These are phyloP conservation scores for Listrodromus nycthemerus DNA, from an alignment of 2,888 invertebrate genomes.

Conservation along the genomic window DNA sequence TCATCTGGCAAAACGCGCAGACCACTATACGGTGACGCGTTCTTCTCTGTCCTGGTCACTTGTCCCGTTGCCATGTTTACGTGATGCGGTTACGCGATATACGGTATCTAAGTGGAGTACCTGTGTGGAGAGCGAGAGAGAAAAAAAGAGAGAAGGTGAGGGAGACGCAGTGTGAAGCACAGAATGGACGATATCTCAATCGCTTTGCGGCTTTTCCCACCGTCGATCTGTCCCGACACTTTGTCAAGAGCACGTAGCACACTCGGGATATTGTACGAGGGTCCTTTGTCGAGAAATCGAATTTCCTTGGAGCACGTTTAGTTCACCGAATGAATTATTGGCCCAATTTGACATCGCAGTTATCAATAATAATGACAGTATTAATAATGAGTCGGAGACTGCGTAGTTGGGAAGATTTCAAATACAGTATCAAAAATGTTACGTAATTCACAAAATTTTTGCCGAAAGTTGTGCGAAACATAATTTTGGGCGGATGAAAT, in stretches of 20 bases:
- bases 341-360: neutral
- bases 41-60: slow-evolving; percentile 40
- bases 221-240: slow-evolving; percentile 24
- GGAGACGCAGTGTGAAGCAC: neutral
- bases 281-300: slow-evolving; percentile 10
- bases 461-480: too few relatives aligned
- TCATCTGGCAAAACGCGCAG: slow-evolving; percentile 49
- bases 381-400: too few relatives aligned
- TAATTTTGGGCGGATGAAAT: too few relatives aligned
- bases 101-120: slow-evolving; percentile 13
- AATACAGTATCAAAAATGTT: too few relatives aligned
- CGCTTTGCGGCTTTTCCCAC: slow-evolving; percentile 38
- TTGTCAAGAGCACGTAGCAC: slow-evolving; percentile 17
- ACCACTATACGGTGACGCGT: slow-evolving; percentile 59
- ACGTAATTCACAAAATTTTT: too few relatives aligned
- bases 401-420: too few relatives aligned
- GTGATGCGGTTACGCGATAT: slow-evolving; percentile 61
- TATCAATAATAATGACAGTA: too few relatives aligned
- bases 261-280: neutral
- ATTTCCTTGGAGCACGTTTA: neutral
- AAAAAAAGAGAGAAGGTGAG: slow-evolving; percentile 7
- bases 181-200: slow-evolving; percentile 44
- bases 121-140: neutral
- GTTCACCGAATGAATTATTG: neutral
- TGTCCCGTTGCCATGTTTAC: slow-evolving; percentile 51